phyloP scores from a whole-genome alignment of 1,140 invertebrate species.

The Ylistrum balloti region DNA sequence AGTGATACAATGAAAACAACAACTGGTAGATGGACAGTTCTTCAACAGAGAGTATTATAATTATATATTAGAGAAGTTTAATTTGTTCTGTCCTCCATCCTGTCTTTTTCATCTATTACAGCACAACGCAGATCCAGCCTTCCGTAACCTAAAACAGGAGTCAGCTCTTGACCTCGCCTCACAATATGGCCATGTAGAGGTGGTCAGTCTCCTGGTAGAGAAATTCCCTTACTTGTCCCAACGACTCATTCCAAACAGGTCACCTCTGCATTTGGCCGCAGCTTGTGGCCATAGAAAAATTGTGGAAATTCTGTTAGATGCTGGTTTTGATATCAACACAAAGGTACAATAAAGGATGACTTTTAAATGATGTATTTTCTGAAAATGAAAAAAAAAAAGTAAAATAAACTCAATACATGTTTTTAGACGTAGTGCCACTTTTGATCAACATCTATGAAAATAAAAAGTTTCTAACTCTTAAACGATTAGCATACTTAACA shows the following conservation, averaged over 20 bases:
- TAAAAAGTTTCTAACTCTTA: too few species aligned
- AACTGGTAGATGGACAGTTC: too few species aligned
- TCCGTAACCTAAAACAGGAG: slow-evolving; percentile 94
- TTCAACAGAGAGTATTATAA: too few species aligned
- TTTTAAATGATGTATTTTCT: too few species aligned
- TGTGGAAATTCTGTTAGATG: slow-evolving; percentile 90
- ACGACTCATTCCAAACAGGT: slow-evolving; percentile 88
- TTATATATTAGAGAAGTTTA: too few species aligned
- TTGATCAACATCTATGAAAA: too few species aligned
- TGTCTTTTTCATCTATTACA: slow-evolving; percentile 81
- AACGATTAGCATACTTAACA: too few species aligned
- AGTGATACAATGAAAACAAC: too few species aligned
- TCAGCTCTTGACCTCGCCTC: slow-evolving; percentile 96
- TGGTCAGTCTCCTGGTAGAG: slow-evolving; percentile 91
- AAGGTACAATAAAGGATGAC: slow-evolving; percentile 31
- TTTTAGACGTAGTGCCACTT: too few species aligned
- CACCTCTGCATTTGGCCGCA: slow-evolving; percentile 96
- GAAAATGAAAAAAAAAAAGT: too few species aligned
- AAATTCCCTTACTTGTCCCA: slow-evolving; percentile 72
- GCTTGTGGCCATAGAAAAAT: slow-evolving; percentile 95
- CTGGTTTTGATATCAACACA: slow-evolving; percentile 93
- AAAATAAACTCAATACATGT: too few species aligned
- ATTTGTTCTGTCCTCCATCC: neutral
- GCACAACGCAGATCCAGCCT: slow-evolving; percentile 93
- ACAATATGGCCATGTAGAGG: slow-evolving; percentile 91